Conservation (phyloP, 2,113 vertebrate species). For the Calonectris borealis region DNA sequence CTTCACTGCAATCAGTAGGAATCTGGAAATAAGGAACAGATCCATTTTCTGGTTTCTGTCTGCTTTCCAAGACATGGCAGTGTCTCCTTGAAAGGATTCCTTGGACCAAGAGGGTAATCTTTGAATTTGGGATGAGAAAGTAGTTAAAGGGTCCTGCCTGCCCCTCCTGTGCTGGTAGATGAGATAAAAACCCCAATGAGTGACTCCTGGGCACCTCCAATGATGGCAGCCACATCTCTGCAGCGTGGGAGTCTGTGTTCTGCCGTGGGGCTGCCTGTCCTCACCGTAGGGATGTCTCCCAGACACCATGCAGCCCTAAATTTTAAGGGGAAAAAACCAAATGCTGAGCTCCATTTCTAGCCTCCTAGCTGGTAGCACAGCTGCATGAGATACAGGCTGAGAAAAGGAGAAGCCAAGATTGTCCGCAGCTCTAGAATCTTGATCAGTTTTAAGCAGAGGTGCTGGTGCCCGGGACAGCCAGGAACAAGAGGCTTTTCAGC, state of each 20-base stretch:
- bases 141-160: background rate
- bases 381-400: rapidly evolving
- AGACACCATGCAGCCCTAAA: background rate
- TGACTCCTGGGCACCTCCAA: background rate
- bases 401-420: background rate
- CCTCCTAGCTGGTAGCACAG: background rate
- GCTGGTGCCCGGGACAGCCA: background rate
- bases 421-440: no score
- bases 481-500: background rate
- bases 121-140: background rate
- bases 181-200: background rate
- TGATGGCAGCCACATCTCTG: background rate
- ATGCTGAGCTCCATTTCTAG: background rate
- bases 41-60: background rate
- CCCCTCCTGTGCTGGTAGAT: background rate
- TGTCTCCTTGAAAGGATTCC: background rate
- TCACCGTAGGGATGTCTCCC: rapidly evolving
- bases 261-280: background rate
- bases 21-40: background rate
- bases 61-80: background rate
- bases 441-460: background rate
- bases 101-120: no score
- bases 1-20: background rate
- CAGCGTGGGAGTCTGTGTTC: background rate
- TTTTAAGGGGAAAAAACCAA: background rate